Evolutionary conservation across 2,888 invertebrate genomes (phyloP).

Genomic region (Neuroscelio doddi): DNA sequence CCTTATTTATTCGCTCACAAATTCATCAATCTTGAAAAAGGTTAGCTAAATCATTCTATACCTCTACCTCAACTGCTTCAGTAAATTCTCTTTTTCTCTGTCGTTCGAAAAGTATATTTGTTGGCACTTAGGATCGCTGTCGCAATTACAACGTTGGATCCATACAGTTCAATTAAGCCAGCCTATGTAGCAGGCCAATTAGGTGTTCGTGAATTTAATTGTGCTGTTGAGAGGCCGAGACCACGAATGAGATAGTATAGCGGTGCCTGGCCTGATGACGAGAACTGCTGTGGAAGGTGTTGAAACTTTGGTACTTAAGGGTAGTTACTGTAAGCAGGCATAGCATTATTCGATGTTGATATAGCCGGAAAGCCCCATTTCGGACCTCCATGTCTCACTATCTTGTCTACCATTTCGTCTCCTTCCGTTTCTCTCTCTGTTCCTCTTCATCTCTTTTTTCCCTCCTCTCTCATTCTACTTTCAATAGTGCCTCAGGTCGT

Average conservation of each 20-base stretch:
- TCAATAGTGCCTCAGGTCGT: slow-evolving; percentile 45
- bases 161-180: slow-evolving; percentile 1
- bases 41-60: background rate
- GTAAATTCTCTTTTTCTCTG: background rate
- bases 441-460: slow-evolving; percentile 1
- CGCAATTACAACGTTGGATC: background rate
- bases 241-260: slow-evolving; percentile 19
- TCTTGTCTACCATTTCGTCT: slow-evolving; percentile 26
- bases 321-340: slow-evolving; percentile 48
- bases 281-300: slow-evolving; percentile 37
- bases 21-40: slow-evolving; percentile 7
- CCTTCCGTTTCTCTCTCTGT: slow-evolving; percentile 5
- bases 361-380: slow-evolving; percentile 34
- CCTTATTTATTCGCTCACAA: background rate
- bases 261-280: slow-evolving; percentile 27
- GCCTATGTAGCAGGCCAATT: slow-evolving; percentile 31
- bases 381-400: background rate
- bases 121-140: too few relatives aligned
- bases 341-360: slow-evolving; percentile 46
- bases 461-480: background rate
- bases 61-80: background rate
- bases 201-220: slow-evolving; percentile 37
- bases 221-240: slow-evolving; percentile 11
- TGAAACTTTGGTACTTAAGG: slow-evolving; percentile 49
- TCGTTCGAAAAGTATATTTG: too few relatives aligned